phyloP scores from a whole-genome alignment of 1,140 invertebrate genomes.

The Trachymyrmex cornetzi region DNA sequence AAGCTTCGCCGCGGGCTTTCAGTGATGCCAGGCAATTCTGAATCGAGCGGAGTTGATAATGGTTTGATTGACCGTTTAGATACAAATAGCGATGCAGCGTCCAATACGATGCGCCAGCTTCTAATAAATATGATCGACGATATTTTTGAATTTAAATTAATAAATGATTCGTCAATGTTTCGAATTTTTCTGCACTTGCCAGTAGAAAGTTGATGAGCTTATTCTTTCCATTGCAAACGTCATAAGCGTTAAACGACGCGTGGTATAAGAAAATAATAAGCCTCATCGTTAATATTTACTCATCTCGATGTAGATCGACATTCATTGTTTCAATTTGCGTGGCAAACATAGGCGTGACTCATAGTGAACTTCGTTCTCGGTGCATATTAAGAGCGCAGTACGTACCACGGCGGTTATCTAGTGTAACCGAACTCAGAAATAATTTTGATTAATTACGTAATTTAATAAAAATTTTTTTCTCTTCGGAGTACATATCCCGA shows the following conservation, averaged over 20 bases:
- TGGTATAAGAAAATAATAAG: conserved; percentile 51
- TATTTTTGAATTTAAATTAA: conserved; percentile 13
- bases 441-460: conserved; percentile 36
- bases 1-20: conserved; percentile 10
- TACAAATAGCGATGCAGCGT: conserved; percentile 14
- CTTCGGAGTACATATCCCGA: no score
- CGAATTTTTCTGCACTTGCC: not conserved
- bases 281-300: conserved; percentile 29
- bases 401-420: not conserved
- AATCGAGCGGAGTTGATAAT: conserved; percentile 6
- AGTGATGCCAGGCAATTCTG: conserved; percentile 48
- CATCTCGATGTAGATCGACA: conserved; percentile 36
- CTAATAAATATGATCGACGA: not conserved
- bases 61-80: conserved; percentile 61
- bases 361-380: conserved; percentile 41
- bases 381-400: not conserved
- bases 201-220: not conserved
- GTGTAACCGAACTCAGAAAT: not conserved
- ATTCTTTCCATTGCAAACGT: not conserved
- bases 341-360: conserved; percentile 29
- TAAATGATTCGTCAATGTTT: not conserved
- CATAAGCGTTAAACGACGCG: not conserved
- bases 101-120: not conserved
- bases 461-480: no score
- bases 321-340: conserved; percentile 43